Conservation (phyloP, 2,113 vertebrate genomes). For the Nycticorax nycticorax region DNA sequence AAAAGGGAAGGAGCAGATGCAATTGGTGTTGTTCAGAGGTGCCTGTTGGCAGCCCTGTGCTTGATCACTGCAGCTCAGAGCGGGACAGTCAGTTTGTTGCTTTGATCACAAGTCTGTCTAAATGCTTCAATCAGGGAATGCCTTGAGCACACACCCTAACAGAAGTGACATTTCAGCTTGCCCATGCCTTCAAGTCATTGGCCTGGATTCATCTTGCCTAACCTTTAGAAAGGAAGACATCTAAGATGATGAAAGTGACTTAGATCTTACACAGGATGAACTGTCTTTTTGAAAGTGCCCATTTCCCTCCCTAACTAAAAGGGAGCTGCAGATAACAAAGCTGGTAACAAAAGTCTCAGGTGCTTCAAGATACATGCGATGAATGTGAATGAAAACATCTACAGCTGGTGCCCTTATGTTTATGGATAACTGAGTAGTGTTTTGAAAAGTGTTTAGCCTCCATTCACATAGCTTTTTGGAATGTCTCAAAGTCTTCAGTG, state of each 20-base stretch:
- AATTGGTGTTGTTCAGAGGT: background rate
- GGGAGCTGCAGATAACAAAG: background rate
- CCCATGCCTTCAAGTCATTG: background rate
- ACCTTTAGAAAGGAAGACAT: background rate
- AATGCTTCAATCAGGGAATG: background rate
- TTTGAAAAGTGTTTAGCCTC: background rate
- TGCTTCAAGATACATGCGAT: background rate
- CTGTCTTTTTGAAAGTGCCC: background rate
- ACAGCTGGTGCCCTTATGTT: background rate
- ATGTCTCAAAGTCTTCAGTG: background rate
- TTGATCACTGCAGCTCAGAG: background rate
- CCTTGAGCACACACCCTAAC: background rate
- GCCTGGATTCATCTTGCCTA: background rate
- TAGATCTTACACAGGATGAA: background rate
- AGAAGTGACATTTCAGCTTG: background rate
- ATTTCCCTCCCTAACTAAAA: background rate
- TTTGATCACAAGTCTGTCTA: background rate
- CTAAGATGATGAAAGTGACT: background rate
- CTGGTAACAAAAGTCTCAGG: background rate
- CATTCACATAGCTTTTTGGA: background rate
- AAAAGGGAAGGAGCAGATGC: background rate
- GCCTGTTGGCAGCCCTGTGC: background rate
- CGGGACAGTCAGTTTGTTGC: background rate
- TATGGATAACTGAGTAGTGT: background rate
- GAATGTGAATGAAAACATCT: background rate